Base-by-base conservation (phyloP, 2,113 vertebrate species). In the human region DNA sequence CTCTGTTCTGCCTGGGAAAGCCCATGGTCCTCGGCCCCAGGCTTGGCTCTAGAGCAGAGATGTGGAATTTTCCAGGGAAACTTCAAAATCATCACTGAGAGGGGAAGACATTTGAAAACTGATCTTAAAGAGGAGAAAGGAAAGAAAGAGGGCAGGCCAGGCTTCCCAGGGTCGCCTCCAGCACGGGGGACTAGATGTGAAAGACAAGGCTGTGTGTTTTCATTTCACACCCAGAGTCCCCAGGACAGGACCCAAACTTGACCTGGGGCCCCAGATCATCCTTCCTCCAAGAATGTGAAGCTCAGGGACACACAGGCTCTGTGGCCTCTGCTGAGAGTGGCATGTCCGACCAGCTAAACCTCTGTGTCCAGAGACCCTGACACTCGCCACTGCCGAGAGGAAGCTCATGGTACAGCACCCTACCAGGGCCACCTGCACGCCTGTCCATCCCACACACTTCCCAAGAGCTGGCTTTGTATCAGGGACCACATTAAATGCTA, bases 1-100 rank as follows among this genome's bases (percentile, higher is more conserved):
- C 96, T 89, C 83, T n/a, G 20, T 9, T 38, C 70, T 94, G 55
- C 70, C 93, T 82, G 87, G 70, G 85, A 83, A 86, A 94, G 75
- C n/a, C 73, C 43, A 38, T 0, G 4, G 61, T 43, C 88, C 96
- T 89, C 22, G 40, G 95, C 75, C 97, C 92, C 78, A 40, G 59
- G 64, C 66, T 48, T 55, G 95, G 95, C 55, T 90, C 98, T 99
- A 82, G 32, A 98, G 98, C 96, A 97, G 98, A 98, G 98, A 99
- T 99, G 99, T 99, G 99, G 99, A 99, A 99, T 99, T 99, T 99
- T 99, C 99, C 99, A 99, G 98, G 99, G 99, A 99, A 99, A 99
- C 99, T 99, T 97, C 97, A 99, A 99, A 99, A 99, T 97, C 48
- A 17, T 98, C 99, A 98, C 95, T 52, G 96, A 96, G 89, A 97